phyloP scores from a whole-genome alignment of 2,888 invertebrate species.

The Tiliacea aurago region DNA sequence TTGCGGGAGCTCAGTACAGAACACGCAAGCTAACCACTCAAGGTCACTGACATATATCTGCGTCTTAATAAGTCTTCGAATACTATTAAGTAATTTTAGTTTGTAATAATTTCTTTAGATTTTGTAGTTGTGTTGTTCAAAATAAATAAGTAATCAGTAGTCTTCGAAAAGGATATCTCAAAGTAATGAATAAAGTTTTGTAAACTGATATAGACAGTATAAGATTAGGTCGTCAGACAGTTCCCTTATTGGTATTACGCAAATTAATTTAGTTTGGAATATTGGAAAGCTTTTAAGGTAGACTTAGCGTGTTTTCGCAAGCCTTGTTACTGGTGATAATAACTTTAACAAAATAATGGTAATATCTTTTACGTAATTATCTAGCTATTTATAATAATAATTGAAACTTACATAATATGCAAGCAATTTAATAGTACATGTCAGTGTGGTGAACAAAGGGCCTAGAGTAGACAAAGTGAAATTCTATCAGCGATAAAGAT shows the following conservation, averaged over 20 bases:
- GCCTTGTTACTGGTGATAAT: constrained; percentile 1
- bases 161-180: neutral
- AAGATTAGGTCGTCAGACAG: constrained; percentile 11
- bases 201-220: neutral
- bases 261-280: constrained; percentile 38
- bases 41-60: too few species aligned
- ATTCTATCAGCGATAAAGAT: neutral
- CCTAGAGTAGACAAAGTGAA: neutral
- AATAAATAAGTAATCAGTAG: constrained; percentile 25
- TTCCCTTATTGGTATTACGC: constrained; percentile 24
- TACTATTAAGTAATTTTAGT: constrained; percentile 6
- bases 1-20: too few species aligned
- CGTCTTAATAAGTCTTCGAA: too few species aligned
- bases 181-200: constrained; percentile 25
- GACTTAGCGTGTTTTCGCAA: constrained; percentile 1
- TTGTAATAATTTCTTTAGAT: neutral
- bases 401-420: neutral
- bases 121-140: constrained; percentile 4
- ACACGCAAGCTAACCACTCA: too few species aligned
- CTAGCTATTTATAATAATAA: neutral
- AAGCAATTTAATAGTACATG: neutral
- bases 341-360: constrained; percentile 1
- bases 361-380: neutral
- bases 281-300: constrained; percentile 26
- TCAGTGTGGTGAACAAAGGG: neutral